phyloP scores from a whole-genome alignment of 2,113 vertebrate species.

The Austrofundulus limnaeus region DNA sequence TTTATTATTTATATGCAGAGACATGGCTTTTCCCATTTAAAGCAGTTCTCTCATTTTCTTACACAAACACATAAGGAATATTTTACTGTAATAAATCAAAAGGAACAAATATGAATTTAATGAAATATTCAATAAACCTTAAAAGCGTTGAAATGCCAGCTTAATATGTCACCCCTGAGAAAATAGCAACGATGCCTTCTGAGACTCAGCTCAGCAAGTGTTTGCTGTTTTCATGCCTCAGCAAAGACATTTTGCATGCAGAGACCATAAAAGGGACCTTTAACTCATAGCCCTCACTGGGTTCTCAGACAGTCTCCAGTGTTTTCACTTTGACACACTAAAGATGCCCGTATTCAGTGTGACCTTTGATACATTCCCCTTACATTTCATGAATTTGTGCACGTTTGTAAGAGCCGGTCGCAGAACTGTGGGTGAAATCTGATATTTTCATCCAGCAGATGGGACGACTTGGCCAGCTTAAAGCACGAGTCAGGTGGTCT shows the following conservation, averaged over 20 bases:
- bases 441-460: slow-evolving; percentile 34
- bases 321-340: slow-evolving; percentile 34
- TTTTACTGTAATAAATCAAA: slow-evolving; percentile 55
- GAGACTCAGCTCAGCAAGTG: slow-evolving; percentile 34
- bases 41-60: neutral
- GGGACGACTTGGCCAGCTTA: slow-evolving; percentile 37
- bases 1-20: neutral
- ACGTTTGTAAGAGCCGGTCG: slow-evolving; percentile 16
- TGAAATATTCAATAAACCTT: slow-evolving; percentile 58
- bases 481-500: slow-evolving; percentile 47
- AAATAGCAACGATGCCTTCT: slow-evolving; percentile 38
- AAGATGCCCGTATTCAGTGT: slow-evolving; percentile 32
- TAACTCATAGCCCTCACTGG: slow-evolving; percentile 29
- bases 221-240: slow-evolving; percentile 54
- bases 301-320: slow-evolving; percentile 28
- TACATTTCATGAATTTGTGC: slow-evolving; percentile 28
- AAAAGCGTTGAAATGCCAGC: slow-evolving; percentile 56
- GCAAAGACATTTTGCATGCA: slow-evolving; percentile 50
- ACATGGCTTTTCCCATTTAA: neutral
- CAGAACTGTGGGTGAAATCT: slow-evolving; percentile 10
- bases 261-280: slow-evolving; percentile 50
- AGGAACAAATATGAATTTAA: slow-evolving; percentile 59
- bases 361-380: slow-evolving; percentile 42
- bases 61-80: slow-evolving; percentile 10
- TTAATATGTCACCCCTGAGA: slow-evolving; percentile 54